These are phyloP conservation scores for Gobio gobio DNA, from an alignment of 2,113 vertebrate species.

Conservation along the genomic window DNA sequence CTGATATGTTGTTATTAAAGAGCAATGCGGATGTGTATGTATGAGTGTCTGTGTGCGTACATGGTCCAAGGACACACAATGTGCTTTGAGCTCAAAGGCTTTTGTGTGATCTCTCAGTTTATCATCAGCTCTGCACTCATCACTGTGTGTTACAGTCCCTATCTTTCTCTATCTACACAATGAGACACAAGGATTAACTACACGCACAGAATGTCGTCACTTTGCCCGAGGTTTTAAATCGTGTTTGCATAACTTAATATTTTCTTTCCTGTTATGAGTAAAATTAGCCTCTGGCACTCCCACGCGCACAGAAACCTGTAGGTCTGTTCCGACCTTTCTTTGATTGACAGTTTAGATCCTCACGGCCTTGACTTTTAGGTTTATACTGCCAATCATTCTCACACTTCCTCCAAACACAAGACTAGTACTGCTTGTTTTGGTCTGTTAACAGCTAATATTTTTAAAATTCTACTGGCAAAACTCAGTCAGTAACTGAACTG, in stretches of 20 bases:
- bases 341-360: slow-evolving; percentile 28
- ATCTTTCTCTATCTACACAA: slow-evolving; percentile 38
- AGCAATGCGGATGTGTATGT: neutral
- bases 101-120: slow-evolving; percentile 24
- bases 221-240: slow-evolving; percentile 14
- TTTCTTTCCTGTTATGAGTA: slow-evolving; percentile 35
- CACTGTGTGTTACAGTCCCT: slow-evolving; percentile 5
- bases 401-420: neutral
- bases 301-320: neutral
- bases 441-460: neutral
- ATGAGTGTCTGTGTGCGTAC: neutral
- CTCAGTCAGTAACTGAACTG: neutral
- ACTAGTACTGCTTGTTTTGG: neutral
- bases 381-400: slow-evolving; percentile 24
- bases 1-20: slow-evolving; percentile 16
- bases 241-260: slow-evolving; percentile 40
- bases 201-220: slow-evolving; percentile 29
- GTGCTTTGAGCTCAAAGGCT: slow-evolving; percentile 21
- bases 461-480: neutral
- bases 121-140: slow-evolving; percentile 31
- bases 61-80: slow-evolving; percentile 43
- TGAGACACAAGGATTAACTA: slow-evolving; percentile 31
- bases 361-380: slow-evolving; percentile 18
- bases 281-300: neutral
- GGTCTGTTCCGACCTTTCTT: slow-evolving; percentile 50